Evolutionary conservation across 2,113 vertebrate species (phyloP), one percentile per base, ranked within the genome.

Genomic region (Tretioscincus oriximinensis): DNA sequence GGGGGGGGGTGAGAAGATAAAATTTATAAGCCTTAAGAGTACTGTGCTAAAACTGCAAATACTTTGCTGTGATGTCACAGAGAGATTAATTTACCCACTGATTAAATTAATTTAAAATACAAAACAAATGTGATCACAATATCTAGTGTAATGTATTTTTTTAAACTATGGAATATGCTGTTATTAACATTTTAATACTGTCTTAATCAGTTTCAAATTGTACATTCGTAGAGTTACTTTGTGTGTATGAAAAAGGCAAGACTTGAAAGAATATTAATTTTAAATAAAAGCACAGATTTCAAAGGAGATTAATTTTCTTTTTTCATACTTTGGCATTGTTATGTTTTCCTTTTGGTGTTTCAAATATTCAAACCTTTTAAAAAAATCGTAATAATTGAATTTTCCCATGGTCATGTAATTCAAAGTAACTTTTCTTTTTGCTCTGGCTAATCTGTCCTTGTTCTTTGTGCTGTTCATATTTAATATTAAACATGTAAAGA

Each of bases 401-500:
- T 84, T 83, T 87, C 61, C 69, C 90, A 90, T 5, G 51, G 78
- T 88, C 86, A 79, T 68, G 68, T 90, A 83, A 84, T 84, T 88
- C 77, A 91, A 93, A 87, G 90, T 85, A 91, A 81, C 91, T 80
- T 76, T 1, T 1, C 70, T 87, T 84, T 90, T 91, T 84, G 75
- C 87, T 93, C 81, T 84, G 88, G 84, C 88, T 88, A 86, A 10
- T 41, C 72, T 76, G 82, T 85, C 54, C 84, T 80, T 83, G 86
- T 92, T 91, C 76, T 89, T 93, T 84, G 89, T 91, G 85, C 88
- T 93, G 89, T 93, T 94, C 90, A 90, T 91, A 87, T 78, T 92
- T 90, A 87, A 90, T 31, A 24, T 51, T 83, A 31, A 73, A 86
- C 87, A 86, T 91, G 87, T 89, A 90, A 93, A 86, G 26, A 88